Evolutionary conservation across 1,140 invertebrate genomes (phyloP).

Genomic region (Drosophila murphyi): DNA sequence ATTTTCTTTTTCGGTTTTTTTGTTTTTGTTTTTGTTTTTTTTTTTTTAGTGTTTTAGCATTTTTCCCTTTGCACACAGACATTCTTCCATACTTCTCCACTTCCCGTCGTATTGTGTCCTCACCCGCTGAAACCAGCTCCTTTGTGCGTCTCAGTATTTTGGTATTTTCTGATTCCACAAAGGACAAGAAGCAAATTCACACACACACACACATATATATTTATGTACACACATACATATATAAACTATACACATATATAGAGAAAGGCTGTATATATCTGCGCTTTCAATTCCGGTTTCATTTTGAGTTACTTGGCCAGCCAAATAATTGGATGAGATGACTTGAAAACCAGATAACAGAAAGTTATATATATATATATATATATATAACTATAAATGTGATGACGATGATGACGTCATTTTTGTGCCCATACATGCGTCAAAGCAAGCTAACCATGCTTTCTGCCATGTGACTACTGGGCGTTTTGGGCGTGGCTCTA

Average conservation of each 20-base stretch:
- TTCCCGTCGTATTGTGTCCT: constrained; percentile 22
- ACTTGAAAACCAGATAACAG: constrained; percentile 15
- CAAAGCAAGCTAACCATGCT: constrained; percentile 7
- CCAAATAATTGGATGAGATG: constrained; percentile 51
- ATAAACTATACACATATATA: not conserved
- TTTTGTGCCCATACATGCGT: constrained; percentile 24
- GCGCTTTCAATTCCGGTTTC: constrained; percentile 51
- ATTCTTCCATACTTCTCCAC: constrained; percentile 28
- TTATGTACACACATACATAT: not conserved
- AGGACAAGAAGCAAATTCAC: constrained; percentile 1
- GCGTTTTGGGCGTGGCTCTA: constrained; percentile 26
- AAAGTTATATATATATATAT: not conserved
- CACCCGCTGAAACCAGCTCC: constrained; percentile 1
- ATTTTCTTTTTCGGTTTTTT: not conserved
- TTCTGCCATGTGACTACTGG: not conserved
- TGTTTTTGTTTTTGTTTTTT: constrained; percentile 7
- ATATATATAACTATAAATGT: not conserved
- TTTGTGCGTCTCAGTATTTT: constrained; percentile 46
- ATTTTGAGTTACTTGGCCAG: constrained; percentile 45
- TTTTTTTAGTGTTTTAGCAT: constrained; percentile 41
- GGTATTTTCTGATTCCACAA: constrained; percentile 47
- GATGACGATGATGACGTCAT: constrained; percentile 33
- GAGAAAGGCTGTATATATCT: constrained; percentile 20
- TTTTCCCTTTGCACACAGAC: constrained; percentile 24
- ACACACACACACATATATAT: constrained; percentile 3